Percentiles rank a stretch among this genome's conserved stretches.
These are phyloP conservation scores for Machaerirhynchus nigripectus DNA, from an alignment of 2,113 vertebrate genomes.

Conservation along the genomic window DNA sequence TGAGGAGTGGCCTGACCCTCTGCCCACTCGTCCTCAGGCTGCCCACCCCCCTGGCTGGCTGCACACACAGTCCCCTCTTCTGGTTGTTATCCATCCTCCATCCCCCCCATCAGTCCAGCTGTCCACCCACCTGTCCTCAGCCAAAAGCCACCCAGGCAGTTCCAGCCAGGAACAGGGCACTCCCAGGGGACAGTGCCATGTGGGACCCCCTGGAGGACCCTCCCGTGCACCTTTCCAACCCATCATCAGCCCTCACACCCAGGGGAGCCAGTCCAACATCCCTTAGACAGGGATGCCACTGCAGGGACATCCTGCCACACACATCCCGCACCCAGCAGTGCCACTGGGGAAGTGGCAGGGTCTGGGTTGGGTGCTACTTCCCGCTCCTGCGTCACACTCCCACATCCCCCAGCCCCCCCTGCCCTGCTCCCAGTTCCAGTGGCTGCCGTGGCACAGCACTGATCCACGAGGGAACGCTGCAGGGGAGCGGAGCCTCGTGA, in stretches of 20 bases:
- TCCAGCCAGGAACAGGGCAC: not conserved
- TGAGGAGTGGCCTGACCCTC: not conserved
- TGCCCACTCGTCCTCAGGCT: accelerated
- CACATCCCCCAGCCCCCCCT: not conserved
- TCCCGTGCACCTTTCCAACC: accelerated
- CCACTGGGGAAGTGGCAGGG: not conserved
- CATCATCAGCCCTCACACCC: not conserved
- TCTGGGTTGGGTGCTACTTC: accelerated
- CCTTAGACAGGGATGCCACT: accelerated
- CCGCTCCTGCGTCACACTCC: accelerated
- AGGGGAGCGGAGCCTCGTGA: accelerated
- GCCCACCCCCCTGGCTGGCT: not conserved
- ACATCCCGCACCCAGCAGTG: accelerated
- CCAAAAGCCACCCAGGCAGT: not conserved
- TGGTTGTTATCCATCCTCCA: not conserved
- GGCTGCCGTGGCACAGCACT: not conserved
- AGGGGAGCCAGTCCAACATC: accelerated
- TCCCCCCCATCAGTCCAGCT: not conserved
- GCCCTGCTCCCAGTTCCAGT: accelerated
- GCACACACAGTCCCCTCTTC: not conserved
- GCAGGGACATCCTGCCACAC: accelerated
- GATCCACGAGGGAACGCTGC: not conserved
- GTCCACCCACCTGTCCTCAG: not conserved
- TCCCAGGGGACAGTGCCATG: not conserved
- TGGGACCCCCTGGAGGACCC: not conserved